Conservation (phyloP, 2,113 vertebrate genomes). For the Oncorhynchus nerka region DNA sequence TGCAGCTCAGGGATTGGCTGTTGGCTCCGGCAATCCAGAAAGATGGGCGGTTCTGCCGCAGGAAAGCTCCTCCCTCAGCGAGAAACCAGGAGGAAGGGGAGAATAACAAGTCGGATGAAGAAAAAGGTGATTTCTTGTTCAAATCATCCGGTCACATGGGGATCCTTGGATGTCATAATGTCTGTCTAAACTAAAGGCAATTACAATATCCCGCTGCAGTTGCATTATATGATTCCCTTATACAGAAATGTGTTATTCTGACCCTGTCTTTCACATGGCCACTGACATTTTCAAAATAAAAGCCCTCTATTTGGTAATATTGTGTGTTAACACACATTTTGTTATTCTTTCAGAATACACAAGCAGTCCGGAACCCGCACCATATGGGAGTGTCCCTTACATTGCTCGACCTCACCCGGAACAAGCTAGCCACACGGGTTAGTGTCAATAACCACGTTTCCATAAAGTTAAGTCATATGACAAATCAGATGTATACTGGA, state of each 20-base stretch:
- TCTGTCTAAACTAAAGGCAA: background rate
- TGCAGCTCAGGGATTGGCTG: conserved; percentile 82
- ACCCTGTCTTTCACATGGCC: background rate
- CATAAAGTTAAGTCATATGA: no score
- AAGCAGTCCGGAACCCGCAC: conserved; percentile 28
- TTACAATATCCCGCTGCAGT: no score
- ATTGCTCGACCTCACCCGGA: conserved; percentile 80
- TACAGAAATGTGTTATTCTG: background rate
- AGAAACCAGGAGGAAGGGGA: conserved; percentile 48
- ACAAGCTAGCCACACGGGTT: conserved; percentile 86
- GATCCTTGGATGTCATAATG: background rate
- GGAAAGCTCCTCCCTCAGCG: conserved; percentile 46
- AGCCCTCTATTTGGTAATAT: background rate
- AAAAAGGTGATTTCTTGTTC: conserved; percentile 60
- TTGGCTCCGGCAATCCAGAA: conserved; percentile 78
- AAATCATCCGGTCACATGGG: background rate
- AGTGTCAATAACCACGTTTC: conserved; percentile 34
- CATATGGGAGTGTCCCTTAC: conserved; percentile 73
- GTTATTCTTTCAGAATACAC: conserved; percentile 49
- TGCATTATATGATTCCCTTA: no score
- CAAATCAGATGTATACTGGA: no score
- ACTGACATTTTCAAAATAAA: background rate
- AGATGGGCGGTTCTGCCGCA: conserved; percentile 64
- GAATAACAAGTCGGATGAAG: conserved; percentile 39
- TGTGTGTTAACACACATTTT: background rate